These are phyloP conservation scores for Xylocampa areola DNA, from an alignment of 2,888 invertebrate genomes.

Conservation along the genomic window DNA sequence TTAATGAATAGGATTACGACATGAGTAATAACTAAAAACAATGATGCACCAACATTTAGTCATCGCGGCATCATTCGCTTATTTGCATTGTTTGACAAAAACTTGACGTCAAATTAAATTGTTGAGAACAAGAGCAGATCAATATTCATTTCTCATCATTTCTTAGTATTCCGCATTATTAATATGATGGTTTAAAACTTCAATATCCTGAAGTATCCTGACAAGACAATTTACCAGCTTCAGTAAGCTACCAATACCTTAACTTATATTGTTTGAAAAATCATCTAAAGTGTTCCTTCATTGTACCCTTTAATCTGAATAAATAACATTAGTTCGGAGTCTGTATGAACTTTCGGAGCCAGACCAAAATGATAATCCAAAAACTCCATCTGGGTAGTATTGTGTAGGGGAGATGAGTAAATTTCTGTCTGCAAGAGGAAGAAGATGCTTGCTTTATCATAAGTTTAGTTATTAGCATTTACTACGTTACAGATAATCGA, in stretches of 20 bases:
- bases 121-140: constrained; percentile 17
- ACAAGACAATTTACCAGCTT: neutral
- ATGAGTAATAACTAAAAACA: constrained; percentile 52
- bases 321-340: too few relatives aligned
- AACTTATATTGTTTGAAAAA: too few relatives aligned
- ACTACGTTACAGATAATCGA: constrained; percentile 23
- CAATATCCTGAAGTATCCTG: too few relatives aligned
- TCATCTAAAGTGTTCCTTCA: too few relatives aligned
- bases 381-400: too few relatives aligned
- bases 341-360: too few relatives aligned
- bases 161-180: too few relatives aligned
- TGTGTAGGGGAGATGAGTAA: too few relatives aligned
- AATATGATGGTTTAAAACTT: too few relatives aligned
- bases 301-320: too few relatives aligned
- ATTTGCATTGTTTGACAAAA: constrained; percentile 34
- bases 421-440: constrained; percentile 23
- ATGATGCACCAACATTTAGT: constrained; percentile 49
- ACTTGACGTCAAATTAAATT: constrained; percentile 28
- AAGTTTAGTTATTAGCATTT: constrained; percentile 40
- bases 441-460: constrained; percentile 27
- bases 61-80: constrained; percentile 35
- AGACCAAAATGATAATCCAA: too few relatives aligned
- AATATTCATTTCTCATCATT: too few relatives aligned
- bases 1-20: constrained; percentile 46
- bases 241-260: neutral